Base-by-base conservation (phyloP, 1,140 invertebrate species). In the Drosophila punjabiensis region DNA sequence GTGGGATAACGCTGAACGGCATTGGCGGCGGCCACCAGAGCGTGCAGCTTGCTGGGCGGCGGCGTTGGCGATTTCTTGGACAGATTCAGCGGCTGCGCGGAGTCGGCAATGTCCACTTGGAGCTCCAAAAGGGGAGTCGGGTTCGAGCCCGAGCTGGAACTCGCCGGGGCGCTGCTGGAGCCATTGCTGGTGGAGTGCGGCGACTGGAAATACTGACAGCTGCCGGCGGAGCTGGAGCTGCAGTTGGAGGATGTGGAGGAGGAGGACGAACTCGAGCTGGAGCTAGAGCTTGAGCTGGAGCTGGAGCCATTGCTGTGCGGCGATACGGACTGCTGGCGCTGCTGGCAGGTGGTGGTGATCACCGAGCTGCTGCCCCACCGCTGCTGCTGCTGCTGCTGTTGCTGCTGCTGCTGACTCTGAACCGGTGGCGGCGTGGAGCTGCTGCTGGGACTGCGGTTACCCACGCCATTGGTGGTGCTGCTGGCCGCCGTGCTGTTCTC, bases 51-150 rank as follows among this genome's bases (percentile, higher is more conserved):
- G 76, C 95, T 93, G 16, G 96, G 96, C 69, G 96, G 95, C 75
- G 97, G 96, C 79, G 96, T 96, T 68, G 97, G 96, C 69, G 97
- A 97, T 93, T 98, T 98, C 94, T 97, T 98, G 82, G 97, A 98
- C 59, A 98, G 95, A 94, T 98, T 98, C 47, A 98, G 94, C 39
- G 97, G 97, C 92, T 97, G 96, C 78, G 96, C 96, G 65, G 96
- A 96, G 90, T 97, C 96, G 61, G 96, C 95, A 68, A 96, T 96
- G 91, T 96, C 96, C 69, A 97, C 96, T 92, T 97, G 96, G 58
- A 97, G 94, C 91, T 97, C 96, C 91, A 97, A 35, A 48, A 92
- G 92, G 62, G 94, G 94, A 58, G 94, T 79, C 3, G 95, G 35
- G 14, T 35, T 67, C 30, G 67, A 53, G 9, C 37, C 68, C 16